A percentile compares a stretch with the other conserved stretches of the same genome.
phyloP scores from a whole-genome alignment of 2,113 vertebrate genomes.

The Bombycilla garrulus region DNA sequence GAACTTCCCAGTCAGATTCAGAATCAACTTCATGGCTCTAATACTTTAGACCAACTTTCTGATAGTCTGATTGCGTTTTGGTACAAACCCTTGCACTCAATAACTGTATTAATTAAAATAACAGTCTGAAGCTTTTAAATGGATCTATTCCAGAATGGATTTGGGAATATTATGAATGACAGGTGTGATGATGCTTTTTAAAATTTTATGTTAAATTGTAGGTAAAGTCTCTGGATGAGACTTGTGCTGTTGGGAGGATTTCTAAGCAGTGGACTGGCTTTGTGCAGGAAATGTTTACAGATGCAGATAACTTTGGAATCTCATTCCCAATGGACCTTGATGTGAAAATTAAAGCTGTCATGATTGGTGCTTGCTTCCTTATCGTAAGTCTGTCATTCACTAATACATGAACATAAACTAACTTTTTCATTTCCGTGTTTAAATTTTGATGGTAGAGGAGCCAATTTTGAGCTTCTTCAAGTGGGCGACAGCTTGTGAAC shows the following conservation, averaged over 20 bases:
- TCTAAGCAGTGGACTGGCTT: conserved; percentile 92
- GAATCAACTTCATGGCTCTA: not conserved
- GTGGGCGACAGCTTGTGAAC: not conserved
- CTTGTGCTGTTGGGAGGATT: conserved; percentile 83
- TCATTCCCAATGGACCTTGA: conserved; percentile 91
- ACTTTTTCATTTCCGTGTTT: not conserved
- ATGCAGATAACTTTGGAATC: conserved; percentile 90
- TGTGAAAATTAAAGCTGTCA: conserved; percentile 90
- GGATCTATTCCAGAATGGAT: not conserved
- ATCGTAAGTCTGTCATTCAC: conserved; percentile 80
- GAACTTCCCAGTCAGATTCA: not conserved
- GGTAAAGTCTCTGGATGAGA: conserved; percentile 86
- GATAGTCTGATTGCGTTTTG: not conserved
- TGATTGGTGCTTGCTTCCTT: conserved; percentile 93
- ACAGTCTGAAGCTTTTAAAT: not conserved
- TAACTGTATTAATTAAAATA: not conserved
- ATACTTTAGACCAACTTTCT: not conserved
- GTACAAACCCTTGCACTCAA: not conserved
- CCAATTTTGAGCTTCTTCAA: not conserved
- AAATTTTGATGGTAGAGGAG: not conserved
- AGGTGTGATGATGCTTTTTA: not conserved
- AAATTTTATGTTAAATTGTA: conserved; percentile 53
- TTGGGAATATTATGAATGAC: not conserved
- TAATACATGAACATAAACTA: not conserved
- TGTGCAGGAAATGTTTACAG: conserved; percentile 83